Conservation (phyloP, 2,113 vertebrate genomes). For the Sinosuthora webbiana region DNA sequence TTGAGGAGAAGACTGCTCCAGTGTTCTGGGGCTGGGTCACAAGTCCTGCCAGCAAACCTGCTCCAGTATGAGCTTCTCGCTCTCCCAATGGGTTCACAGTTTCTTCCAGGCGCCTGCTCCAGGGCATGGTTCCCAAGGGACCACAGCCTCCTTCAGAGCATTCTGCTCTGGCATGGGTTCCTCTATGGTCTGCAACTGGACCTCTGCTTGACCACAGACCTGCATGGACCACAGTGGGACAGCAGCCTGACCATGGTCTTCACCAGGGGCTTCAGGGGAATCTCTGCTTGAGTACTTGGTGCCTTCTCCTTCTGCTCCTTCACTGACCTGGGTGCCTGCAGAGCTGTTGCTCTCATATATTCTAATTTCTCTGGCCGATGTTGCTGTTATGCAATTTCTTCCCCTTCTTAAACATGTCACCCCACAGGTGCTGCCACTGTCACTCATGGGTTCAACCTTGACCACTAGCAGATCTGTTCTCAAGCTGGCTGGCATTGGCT, state of each 20-base stretch:
- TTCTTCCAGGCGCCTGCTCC: neutral
- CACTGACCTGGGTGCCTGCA: neutral
- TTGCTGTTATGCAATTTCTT: neutral
- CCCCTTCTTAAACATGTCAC: neutral
- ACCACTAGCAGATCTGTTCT: neutral
- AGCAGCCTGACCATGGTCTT: neutral
- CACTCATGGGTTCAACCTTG: neutral
- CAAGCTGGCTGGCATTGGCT: neutral
- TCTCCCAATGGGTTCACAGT: neutral
- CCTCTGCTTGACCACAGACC: neutral
- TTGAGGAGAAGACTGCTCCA: neutral
- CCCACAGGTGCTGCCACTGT: neutral
- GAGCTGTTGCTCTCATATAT: neutral
- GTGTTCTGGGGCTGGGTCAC: neutral
- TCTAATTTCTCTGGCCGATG: neutral
- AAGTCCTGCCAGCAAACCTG: neutral
- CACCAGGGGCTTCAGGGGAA: neutral
- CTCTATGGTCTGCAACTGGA: neutral
- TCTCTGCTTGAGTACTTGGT: neutral
- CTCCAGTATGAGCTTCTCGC: neutral
- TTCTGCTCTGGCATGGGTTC: neutral
- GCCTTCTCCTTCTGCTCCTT: neutral
- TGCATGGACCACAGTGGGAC: neutral
- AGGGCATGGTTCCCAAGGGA: rapidly evolving
- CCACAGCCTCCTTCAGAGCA: neutral